Conservation (phyloP, 2,113 vertebrate species). For the Hippolais icterina region DNA sequence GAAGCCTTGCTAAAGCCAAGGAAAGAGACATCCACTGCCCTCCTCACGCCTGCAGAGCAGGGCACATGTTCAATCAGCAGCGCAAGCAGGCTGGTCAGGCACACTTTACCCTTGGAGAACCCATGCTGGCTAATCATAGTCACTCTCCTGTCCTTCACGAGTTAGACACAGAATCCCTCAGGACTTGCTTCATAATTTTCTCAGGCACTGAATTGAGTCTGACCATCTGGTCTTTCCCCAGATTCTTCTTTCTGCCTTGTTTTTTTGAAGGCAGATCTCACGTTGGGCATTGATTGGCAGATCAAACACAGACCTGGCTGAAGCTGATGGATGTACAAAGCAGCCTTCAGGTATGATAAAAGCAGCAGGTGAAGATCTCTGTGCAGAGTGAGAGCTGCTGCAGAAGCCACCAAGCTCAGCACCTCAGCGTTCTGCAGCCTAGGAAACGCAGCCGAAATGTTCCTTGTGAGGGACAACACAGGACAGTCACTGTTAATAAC, state of each 20-base stretch:
- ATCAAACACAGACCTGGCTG: neutral
- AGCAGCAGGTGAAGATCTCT: neutral
- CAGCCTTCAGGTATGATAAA: neutral
- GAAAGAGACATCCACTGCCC: neutral
- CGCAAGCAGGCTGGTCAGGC: neutral
- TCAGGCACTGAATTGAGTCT: neutral
- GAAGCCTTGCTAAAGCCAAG: neutral
- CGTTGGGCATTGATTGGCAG: rapidly evolving
- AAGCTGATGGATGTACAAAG: neutral
- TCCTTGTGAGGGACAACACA: neutral
- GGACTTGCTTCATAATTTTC: neutral
- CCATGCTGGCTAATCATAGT: neutral
- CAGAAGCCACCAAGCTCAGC: neutral
- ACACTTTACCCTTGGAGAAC: neutral
- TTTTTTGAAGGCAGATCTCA: neutral
- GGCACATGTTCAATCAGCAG: neutral
- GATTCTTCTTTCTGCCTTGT: neutral
- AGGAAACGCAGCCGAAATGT: neutral
- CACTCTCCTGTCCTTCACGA: neutral
- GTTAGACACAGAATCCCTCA: neutral
- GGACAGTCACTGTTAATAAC: neutral
- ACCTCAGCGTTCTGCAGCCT: rapidly evolving
- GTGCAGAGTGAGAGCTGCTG: neutral
- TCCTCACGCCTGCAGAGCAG: neutral
- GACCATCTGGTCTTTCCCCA: neutral